phyloP scores from a whole-genome alignment of 2,797 vertebrate species.

The Pachyuromys duprasi region DNA sequence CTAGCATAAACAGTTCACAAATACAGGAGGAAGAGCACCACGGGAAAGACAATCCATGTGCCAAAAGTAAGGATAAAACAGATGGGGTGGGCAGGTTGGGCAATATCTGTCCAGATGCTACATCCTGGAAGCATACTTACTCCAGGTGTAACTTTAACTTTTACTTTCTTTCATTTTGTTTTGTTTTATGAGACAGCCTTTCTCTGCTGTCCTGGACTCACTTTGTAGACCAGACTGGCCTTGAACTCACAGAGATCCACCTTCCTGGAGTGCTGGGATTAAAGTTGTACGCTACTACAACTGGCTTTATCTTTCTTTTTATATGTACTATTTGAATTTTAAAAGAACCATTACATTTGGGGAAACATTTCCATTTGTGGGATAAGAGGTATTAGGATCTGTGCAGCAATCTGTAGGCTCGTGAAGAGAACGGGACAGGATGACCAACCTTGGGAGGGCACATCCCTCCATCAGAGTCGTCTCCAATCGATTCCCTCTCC shows the following conservation, averaged over 20 bases:
- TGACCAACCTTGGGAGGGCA: too few species aligned
- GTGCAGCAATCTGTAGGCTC: background rate
- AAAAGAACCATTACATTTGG: slow-evolving; percentile 52
- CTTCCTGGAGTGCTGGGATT: too few species aligned
- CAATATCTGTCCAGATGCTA: background rate
- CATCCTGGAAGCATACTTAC: background rate
- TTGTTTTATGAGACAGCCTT: too few species aligned
- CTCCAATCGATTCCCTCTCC: background rate
- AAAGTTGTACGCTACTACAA: too few species aligned
- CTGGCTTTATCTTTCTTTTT: background rate
- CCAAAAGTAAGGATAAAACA: background rate
- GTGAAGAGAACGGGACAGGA: background rate
- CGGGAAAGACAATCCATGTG: background rate
- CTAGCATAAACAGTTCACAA: background rate
- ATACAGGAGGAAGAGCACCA: background rate
- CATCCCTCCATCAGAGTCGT: background rate
- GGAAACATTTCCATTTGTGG: slow-evolving; percentile 8
- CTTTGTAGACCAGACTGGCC: too few species aligned
- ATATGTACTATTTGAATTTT: slow-evolving; percentile 19
- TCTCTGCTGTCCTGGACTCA: too few species aligned
- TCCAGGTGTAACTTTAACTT: background rate
- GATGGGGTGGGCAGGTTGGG: background rate
- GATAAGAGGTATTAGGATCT: background rate
- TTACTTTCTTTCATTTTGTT: too few species aligned
- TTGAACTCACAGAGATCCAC: too few species aligned